Evolutionary conservation across 2,113 vertebrate genomes (phyloP).

Genomic region (Oceanites oceanicus): DNA sequence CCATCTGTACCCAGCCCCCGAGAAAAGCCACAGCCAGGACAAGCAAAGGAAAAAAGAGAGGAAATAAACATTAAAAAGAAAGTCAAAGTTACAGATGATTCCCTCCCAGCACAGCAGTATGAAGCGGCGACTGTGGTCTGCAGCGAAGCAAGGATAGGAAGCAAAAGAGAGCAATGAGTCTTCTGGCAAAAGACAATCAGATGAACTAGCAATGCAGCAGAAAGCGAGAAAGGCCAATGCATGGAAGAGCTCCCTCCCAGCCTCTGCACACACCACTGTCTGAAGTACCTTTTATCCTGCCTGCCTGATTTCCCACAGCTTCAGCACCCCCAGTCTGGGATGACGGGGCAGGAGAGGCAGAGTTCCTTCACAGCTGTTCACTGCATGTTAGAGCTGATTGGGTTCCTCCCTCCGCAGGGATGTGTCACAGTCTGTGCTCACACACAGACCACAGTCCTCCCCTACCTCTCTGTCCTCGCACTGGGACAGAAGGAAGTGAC

Average conservation of each 20-base stretch:
- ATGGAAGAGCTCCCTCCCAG: constrained; percentile 34
- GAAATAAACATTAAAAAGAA: constrained; percentile 51
- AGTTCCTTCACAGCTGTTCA: background rate
- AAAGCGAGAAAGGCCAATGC: background rate
- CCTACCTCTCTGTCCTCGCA: background rate
- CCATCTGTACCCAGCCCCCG: constrained; percentile 72
- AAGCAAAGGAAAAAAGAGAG: constrained; percentile 60
- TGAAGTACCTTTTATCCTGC: background rate
- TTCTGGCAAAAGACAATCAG: background rate
- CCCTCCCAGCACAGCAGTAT: constrained; percentile 54
- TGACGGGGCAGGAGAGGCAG: background rate
- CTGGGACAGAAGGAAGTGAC: background rate
- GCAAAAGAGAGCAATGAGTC: constrained; percentile 11
- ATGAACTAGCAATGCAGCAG: constrained; percentile 1
- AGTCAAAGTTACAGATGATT: constrained; percentile 3
- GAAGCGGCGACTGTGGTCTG: background rate
- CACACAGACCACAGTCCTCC: background rate
- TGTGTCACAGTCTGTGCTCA: background rate
- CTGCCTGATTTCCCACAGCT: background rate
- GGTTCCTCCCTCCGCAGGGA: background rate
- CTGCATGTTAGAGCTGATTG: accelerated
- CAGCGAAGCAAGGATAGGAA: constrained; percentile 7
- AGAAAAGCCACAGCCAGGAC: constrained; percentile 51
- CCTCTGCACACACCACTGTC: background rate
- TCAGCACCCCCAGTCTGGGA: background rate